A percentile compares a stretch with the other conserved stretches of the same genome.
Evolutionary conservation across 92 coral and sea anemone genomes (phyloP).

Genomic region (Zoanthus gigantus): DNA sequence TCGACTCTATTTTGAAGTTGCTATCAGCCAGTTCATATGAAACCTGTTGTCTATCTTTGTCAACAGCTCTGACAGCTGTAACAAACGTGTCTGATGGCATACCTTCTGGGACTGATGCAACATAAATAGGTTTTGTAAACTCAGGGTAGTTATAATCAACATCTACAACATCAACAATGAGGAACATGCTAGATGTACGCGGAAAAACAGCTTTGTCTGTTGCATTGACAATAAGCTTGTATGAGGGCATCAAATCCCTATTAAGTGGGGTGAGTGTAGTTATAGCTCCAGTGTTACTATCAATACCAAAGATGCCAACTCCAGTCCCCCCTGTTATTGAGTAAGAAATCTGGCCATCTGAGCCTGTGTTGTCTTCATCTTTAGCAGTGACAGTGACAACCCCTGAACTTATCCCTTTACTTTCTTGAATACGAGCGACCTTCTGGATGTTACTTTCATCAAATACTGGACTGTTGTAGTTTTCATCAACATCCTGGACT

Average conservation of each 20-base stretch:
- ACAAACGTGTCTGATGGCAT: constrained; percentile 55
- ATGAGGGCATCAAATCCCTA: constrained; percentile 62
- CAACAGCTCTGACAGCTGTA: constrained; percentile 62
- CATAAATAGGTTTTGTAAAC: constrained; percentile 68
- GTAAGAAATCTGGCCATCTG: constrained; percentile 67
- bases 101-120: constrained; percentile 64
- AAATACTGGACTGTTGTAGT: constrained; percentile 55
- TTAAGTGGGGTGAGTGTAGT: constrained; percentile 59
- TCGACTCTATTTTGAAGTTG: constrained; percentile 57
- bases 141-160: constrained; percentile 75
- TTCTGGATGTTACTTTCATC: constrained; percentile 28
- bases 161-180: constrained; percentile 70
- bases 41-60: constrained; percentile 52
- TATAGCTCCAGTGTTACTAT: constrained; percentile 62
- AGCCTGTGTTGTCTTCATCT: constrained; percentile 76
- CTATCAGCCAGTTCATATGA: constrained; percentile 28
- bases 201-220: constrained; percentile 77
- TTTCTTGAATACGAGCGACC: constrained; percentile 45
- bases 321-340: constrained; percentile 71
- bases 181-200: constrained; percentile 70
- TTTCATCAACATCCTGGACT: constrained; percentile 69
- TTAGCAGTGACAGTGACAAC: constrained; percentile 83
- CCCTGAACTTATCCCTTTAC: constrained; percentile 43
- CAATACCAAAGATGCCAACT: constrained; percentile 67
- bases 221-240: constrained; percentile 70